Base-by-base conservation (phyloP, 2,797 vertebrate species). In the Okamejei kenojei region DNA sequence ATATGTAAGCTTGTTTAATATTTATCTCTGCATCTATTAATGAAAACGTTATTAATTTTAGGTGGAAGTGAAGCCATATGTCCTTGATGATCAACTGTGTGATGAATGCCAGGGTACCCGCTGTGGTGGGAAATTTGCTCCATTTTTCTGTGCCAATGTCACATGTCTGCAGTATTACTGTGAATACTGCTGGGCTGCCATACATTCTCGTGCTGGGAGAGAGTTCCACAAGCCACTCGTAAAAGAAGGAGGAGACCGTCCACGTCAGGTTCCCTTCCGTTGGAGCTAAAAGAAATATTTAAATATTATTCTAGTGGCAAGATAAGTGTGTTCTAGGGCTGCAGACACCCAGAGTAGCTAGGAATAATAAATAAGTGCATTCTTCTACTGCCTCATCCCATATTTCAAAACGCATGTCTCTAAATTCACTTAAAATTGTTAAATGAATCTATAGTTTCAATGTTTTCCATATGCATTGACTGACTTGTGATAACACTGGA, bases 31-130 rank as follows among this genome's bases (percentile, higher is more conserved):
- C 38, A 17, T 74, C 2, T 17, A 76, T 7, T 92, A 74, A 73
- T 92, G 35, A 10, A 45, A 86, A 68, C 65, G 21, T 93, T 92
- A 58, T 76, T 58, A 35, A 76, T 93, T 86, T 82, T 90, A 99
- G 99, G 99, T 99, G 98, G 99, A 99, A 98, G 99, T 99, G 97
- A 99, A 99, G 99, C 99, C 99, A 99, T 99, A 99, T 96, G 99
- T 99, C 96, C 95, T 99, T 97, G 99, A 99, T 94, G 99, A 99
- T 97, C 99, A 99, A 97, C 97, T 99, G 96, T 99, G 99, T 94
- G 99, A 99, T 93, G 99, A 99, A 97, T 99, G 99, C 97, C 99
- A 99, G 97, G 99, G 99, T 95, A 99, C 99, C 94, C 98, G 99
- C 95, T 99, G 99, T 11, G 98, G 98, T 94, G 99, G 98, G 81